A percentile compares a stretch with the other conserved stretches of the same genome.
Evolutionary conservation across 64 coral and sea anemone species (phyloP).

Genomic region (Catalaphyllia jardinei): DNA sequence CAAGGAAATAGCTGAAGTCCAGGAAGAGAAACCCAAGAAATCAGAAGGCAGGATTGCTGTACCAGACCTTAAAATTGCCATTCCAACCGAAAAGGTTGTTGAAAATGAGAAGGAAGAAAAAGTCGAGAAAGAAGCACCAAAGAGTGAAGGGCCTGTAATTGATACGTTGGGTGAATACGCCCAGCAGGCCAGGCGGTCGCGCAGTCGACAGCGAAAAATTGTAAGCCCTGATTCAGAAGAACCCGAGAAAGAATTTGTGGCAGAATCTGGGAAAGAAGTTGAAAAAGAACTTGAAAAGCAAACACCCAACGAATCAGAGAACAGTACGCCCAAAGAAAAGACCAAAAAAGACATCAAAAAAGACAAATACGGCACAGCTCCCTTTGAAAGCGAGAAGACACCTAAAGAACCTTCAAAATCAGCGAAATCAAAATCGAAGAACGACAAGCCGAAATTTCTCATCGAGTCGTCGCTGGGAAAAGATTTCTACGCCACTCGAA

Average conservation of each 20-base stretch:
- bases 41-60: not conserved
- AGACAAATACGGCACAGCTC: constrained; percentile 68
- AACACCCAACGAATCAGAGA: not conserved
- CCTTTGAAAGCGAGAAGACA: constrained; percentile 69
- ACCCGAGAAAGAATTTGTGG: constrained; percentile 59
- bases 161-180: constrained; percentile 87
- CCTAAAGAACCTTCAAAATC: constrained; percentile 45
- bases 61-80: constrained; percentile 39
- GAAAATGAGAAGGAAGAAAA: constrained; percentile 19
- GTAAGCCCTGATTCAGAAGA: constrained; percentile 82
- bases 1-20: not conserved
- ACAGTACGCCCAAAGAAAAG: constrained; percentile 5
- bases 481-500: constrained; percentile 79
- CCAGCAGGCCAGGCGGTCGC: constrained; percentile 78
- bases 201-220: constrained; percentile 83
- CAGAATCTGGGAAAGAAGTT: not conserved
- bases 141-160: constrained; percentile 55
- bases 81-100: constrained; percentile 14
- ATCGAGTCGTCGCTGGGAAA: constrained; percentile 85
- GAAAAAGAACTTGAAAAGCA: not conserved
- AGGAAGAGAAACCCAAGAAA: not conserved
- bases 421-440: constrained; percentile 62
- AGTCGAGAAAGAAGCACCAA: constrained; percentile 5
- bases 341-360: constrained; percentile 68
- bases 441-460: constrained; percentile 88